Evolutionary conservation across 1,140 invertebrate genomes (phyloP).

Genomic region (Fopius arisanus): DNA sequence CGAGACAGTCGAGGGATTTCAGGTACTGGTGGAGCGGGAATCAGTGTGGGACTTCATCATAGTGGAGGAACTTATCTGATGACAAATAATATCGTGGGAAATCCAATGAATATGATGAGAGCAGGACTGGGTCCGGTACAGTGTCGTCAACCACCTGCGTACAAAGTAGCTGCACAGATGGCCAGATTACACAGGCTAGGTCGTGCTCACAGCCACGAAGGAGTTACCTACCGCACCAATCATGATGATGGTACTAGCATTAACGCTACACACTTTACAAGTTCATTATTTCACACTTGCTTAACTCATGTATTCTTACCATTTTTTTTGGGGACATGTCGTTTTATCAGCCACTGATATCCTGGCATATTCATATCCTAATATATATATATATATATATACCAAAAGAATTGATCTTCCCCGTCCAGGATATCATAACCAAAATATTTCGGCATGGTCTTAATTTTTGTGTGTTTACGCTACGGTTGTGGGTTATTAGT

Average conservation of each 20-base stretch:
- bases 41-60: constrained; percentile 49
- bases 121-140: constrained; percentile 43
- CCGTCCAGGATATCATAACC: no score
- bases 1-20: constrained; percentile 62
- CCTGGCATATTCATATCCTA: no score
- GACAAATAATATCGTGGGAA: constrained; percentile 37
- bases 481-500: no score
- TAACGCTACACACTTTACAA: constrained; percentile 68
- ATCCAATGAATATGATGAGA: constrained; percentile 42
- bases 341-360: no score
- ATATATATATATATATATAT: no score
- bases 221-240: constrained; percentile 73
- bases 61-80: constrained; percentile 38
- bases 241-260: constrained; percentile 76
- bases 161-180: constrained; percentile 82
- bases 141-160: constrained; percentile 73
- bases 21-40: constrained; percentile 54
- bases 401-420: no score
- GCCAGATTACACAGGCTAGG: constrained; percentile 78
- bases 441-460: no score
- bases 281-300: constrained; percentile 43
- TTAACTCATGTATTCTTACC: constrained; percentile 34
- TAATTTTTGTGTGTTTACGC: no score
- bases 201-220: constrained; percentile 85
- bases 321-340: background rate